These are phyloP conservation scores for Lordiphosa clarofinis DNA, from an alignment of 1,140 invertebrate species.

Conservation along the genomic window DNA sequence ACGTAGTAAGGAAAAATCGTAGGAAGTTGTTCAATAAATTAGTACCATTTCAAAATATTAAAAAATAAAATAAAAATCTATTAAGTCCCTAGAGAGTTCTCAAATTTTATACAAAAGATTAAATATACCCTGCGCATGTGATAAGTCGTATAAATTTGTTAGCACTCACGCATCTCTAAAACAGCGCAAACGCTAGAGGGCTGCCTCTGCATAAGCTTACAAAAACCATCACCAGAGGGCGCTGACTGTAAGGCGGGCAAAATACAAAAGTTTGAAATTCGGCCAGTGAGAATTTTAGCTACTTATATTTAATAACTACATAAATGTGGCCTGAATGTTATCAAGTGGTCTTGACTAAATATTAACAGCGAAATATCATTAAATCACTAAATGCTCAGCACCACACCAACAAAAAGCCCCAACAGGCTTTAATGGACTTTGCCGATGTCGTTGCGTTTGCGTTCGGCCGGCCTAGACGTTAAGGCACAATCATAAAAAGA, in stretches of 20 bases:
- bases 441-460: constrained; percentile 33
- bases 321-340: constrained; percentile 2
- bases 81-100: too few species aligned
- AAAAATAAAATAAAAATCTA: too few species aligned
- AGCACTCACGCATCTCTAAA: too few species aligned
- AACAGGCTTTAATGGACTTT: constrained; percentile 59
- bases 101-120: too few species aligned
- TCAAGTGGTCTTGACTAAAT: constrained; percentile 13
- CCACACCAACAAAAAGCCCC: constrained; percentile 42
- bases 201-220: not conserved
- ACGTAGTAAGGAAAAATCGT: too few species aligned
- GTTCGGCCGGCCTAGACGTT: constrained; percentile 40
- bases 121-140: too few species aligned
- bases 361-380: constrained; percentile 49
- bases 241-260: constrained; percentile 6
- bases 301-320: constrained; percentile 2
- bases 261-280: constrained; percentile 3
- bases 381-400: constrained; percentile 40
- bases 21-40: too few species aligned
- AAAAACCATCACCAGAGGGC: constrained; percentile 2
- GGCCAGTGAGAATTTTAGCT: not conserved
- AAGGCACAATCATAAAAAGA: constrained; percentile 65
- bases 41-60: too few species aligned
- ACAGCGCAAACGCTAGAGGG: too few species aligned
- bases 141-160: too few species aligned